phyloP scores from a whole-genome alignment of 2,113 vertebrate species.

The Pluvianellus socialis region DNA sequence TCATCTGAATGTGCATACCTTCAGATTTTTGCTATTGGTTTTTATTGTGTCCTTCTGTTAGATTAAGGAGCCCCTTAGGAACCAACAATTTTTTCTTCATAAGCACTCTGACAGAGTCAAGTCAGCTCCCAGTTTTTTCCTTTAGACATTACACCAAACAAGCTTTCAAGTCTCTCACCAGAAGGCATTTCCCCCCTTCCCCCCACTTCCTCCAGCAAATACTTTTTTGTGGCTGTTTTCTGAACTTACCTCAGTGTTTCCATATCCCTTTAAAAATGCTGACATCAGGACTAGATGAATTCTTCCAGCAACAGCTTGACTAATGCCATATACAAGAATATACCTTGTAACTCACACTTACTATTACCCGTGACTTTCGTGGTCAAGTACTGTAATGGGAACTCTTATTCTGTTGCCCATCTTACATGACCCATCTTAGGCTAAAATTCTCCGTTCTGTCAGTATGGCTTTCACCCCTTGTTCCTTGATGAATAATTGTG shows the following conservation, averaged over 20 bases:
- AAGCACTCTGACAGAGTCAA: neutral
- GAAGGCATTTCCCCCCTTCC: neutral
- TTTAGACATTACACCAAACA: neutral
- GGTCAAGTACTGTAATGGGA: neutral
- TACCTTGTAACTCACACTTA: neutral
- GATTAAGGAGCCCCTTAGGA: neutral
- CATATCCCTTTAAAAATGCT: slow-evolving; percentile 21
- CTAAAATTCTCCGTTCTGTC: neutral
- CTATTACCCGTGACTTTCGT: neutral
- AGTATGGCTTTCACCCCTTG: neutral
- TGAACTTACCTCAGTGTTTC: slow-evolving; percentile 41
- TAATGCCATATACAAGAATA: neutral
- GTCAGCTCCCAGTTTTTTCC: neutral
- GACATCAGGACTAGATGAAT: neutral
- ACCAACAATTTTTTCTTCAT: neutral
- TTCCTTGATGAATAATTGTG: neutral
- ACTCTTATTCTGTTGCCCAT: neutral
- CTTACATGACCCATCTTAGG: neutral
- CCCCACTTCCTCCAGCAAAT: slow-evolving; percentile 12
- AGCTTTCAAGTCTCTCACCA: slow-evolving; percentile 13
- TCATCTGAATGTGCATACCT: neutral
- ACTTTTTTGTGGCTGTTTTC: neutral
- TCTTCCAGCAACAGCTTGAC: neutral
- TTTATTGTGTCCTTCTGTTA: neutral
- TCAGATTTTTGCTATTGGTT: neutral